Base-by-base conservation (phyloP, 1,140 invertebrate species). In the Neodiprion lecontei region DNA sequence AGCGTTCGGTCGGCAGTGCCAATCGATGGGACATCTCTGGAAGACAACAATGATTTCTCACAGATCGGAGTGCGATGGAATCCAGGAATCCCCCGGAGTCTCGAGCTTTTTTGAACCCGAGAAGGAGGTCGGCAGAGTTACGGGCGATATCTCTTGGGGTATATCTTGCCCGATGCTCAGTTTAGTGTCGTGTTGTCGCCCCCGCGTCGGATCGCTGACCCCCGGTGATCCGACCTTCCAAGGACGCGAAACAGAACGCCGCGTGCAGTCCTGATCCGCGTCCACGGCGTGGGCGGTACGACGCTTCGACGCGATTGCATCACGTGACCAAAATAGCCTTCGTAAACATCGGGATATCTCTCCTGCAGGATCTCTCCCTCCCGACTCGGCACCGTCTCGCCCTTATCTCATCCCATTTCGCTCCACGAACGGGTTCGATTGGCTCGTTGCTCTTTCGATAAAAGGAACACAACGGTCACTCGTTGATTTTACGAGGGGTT, bases 1-100 rank as follows among this genome's bases (percentile, higher is more conserved):
- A 9, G 81, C 81, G 48, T 80, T 84, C 4, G 86, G 83, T 40
- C 83, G 83, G 74, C 89, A 89, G 23, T 84, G 82, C 11, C 75
- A 84, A 8, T 86, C 84, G 67, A 79, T 74, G 9, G 83, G 83
- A 74, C 89, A 89, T 79, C 83, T 86, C 87, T 89, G 74, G 48
- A 70, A n/a, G 1, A 61, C 2, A 5, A 5, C 5, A 40, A 2
- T 40, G 5, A 40, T 40, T 40, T 40, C 1, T 21, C 17, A 21
- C 17, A 21, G 17, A 21, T 21, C 17, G 17, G 17, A 21, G 17
- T 21, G 17, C 17, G 17, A 21, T 21, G 17, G 0, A 21, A 21
- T 21, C 28, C 2, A 40, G 28, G 28, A 40, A 40, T 40, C 28
- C 28, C 28, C 28, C 5, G 28, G 2, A 40, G 28, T 40, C 28